These are phyloP conservation scores for Stenurella melanura DNA, from an alignment of 2,888 invertebrate genomes.

Conservation along the genomic window DNA sequence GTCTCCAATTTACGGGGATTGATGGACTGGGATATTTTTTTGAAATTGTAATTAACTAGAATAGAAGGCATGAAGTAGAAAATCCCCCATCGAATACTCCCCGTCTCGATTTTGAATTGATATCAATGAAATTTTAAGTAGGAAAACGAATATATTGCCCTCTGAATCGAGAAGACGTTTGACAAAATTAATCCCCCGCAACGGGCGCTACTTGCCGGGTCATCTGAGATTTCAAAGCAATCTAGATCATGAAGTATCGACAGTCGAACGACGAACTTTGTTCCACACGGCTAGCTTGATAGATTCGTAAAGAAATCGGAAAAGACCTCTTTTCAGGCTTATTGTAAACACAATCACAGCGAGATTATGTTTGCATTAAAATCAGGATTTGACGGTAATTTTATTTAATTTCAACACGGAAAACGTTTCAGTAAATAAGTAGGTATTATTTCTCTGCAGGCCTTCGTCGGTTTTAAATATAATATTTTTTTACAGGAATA, in stretches of 20 bases:
- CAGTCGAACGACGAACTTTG: conserved; percentile 41
- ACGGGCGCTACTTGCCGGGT: conserved; percentile 42
- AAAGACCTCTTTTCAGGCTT: conserved; percentile 38
- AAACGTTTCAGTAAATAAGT: conserved; percentile 12
- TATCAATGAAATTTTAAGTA: conserved; percentile 29
- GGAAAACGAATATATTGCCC: conserved; percentile 30
- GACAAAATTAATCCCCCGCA: conserved; percentile 42
- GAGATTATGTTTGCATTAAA: conserved; percentile 33
- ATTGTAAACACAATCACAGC: conserved; percentile 33
- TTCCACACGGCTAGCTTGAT: conserved; percentile 46
- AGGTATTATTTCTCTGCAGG: neutral
- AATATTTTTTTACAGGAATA: conserved; percentile 11
- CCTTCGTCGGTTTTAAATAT: neutral
- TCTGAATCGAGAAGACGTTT: conserved; percentile 22
- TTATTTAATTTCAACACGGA: conserved; percentile 24
- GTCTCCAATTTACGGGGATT: too few species aligned
- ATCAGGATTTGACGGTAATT: conserved; percentile 23
- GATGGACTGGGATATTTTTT: too few species aligned
- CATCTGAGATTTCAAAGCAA: conserved; percentile 55
- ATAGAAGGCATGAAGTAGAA: neutral
- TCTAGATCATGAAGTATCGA: conserved; percentile 53
- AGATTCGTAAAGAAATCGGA: conserved; percentile 46
- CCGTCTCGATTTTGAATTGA: conserved; percentile 8
- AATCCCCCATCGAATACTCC: neutral
- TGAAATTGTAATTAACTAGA: too few species aligned